Percentiles rank a stretch among this genome's conserved stretches.
Evolutionary conservation across 2,113 vertebrate species (phyloP).

Genomic region (Martes martes): DNA sequence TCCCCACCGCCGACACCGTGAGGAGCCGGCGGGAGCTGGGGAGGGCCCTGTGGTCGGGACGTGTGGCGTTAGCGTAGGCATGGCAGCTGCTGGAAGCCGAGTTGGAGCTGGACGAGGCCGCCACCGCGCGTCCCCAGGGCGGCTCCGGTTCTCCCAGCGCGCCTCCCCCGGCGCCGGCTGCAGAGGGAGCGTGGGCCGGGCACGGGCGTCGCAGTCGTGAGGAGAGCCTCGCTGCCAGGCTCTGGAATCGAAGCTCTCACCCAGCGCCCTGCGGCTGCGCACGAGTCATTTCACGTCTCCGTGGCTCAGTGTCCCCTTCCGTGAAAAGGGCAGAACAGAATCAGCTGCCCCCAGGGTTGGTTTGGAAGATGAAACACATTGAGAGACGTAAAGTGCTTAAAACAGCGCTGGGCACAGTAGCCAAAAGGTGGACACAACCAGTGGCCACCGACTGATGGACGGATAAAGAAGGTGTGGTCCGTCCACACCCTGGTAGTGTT

Average conservation of each 20-base stretch:
- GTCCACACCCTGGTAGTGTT: neutral
- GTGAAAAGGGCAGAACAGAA: neutral
- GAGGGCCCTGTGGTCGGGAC: neutral
- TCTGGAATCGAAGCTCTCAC: neutral
- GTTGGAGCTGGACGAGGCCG: neutral
- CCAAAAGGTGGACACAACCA: neutral
- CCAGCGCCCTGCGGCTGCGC: too few relatives aligned
- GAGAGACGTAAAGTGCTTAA: neutral
- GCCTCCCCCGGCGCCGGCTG: rapidly evolving
- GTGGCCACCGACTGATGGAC: neutral
- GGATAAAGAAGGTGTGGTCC: neutral
- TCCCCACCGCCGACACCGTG: rapidly evolving
- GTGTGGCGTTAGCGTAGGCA: neutral
- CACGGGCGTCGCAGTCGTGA: neutral
- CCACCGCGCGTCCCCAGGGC: rapidly evolving
- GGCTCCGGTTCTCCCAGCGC: neutral
- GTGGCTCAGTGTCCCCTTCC: neutral
- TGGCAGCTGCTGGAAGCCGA: neutral
- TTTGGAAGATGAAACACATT: neutral
- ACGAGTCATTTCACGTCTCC: neutral
- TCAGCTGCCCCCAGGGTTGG: neutral
- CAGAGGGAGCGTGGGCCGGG: neutral
- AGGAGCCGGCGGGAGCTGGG: neutral
- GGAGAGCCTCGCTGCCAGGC: rapidly evolving
- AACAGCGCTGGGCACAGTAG: neutral